A percentile compares a stretch with the other conserved stretches of the same genome.
Evolutionary conservation across 2,113 vertebrate genomes (phyloP).

Genomic region (Carettochelys insculpta): DNA sequence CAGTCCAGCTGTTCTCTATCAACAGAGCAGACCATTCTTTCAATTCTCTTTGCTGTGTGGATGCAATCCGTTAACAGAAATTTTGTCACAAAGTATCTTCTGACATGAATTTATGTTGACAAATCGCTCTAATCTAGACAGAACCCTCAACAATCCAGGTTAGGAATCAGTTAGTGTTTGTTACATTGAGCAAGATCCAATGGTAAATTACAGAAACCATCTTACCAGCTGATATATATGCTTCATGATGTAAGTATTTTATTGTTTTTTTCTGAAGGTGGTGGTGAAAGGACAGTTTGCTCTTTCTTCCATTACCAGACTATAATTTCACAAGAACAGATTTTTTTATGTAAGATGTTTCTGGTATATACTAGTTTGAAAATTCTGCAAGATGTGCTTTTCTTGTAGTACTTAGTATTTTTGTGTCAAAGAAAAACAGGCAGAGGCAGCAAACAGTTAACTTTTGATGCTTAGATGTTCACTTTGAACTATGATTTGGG

Average conservation of each 20-base stretch:
- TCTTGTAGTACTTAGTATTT: not conserved
- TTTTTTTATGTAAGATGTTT: not conserved
- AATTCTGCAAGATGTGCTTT: not conserved
- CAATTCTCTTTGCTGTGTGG: too few relatives aligned
- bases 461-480: not conserved
- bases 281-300: not conserved
- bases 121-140: too few relatives aligned
- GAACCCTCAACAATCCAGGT: too few relatives aligned
- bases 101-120: too few relatives aligned
- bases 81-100: too few relatives aligned
- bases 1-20: too few relatives aligned
- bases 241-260: not conserved
- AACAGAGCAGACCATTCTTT: too few relatives aligned
- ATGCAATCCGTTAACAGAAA: too few relatives aligned
- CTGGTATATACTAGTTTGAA: not conserved
- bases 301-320: not conserved
- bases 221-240: not conserved
- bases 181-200: slow-evolving; percentile 10
- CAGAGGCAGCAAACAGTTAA: not conserved
- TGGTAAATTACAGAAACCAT: not conserved
- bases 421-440: not conserved
- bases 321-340: not conserved
- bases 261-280: not conserved
- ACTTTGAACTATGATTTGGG: not conserved
- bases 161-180: not conserved